phyloP scores from a whole-genome alignment of 2,888 invertebrate genomes.

The Hypselothyrea guttata region DNA sequence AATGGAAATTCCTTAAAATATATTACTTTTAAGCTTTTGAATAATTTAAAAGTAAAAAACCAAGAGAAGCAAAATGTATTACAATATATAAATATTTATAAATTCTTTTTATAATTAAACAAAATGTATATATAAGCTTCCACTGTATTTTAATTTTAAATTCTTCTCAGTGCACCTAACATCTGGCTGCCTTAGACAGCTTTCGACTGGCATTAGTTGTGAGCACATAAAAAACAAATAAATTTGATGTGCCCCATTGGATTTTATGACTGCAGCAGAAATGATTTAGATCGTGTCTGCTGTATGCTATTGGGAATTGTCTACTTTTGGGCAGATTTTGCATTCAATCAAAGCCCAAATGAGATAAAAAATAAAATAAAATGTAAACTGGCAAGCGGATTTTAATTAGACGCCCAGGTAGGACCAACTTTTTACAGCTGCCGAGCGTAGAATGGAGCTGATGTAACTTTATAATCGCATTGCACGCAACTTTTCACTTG shows the following conservation, averaged over 20 bases:
- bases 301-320: constrained; percentile 20
- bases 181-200: constrained; percentile 18
- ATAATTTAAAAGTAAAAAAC: too few species aligned
- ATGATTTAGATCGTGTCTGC: constrained; percentile 55
- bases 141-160: too few species aligned
- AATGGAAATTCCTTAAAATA: too few species aligned
- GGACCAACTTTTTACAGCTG: constrained; percentile 17
- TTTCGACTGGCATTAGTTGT: constrained; percentile 60
- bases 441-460: neutral
- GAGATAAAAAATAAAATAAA: constrained; percentile 12
- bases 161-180: constrained; percentile 25
- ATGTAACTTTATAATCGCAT: constrained; percentile 55
- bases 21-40: too few species aligned
- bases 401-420: constrained; percentile 49
- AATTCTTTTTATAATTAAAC: too few species aligned
- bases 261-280: constrained; percentile 76
- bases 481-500: constrained; percentile 49
- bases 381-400: constrained; percentile 25
- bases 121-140: too few species aligned
- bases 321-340: constrained; percentile 23
- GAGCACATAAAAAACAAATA: constrained; percentile 74
- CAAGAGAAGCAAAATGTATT: too few species aligned
- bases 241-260: constrained; percentile 73
- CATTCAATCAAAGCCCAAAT: constrained; percentile 50
- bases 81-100: too few species aligned